phyloP scores from a whole-genome alignment of 2,888 invertebrate genomes.

The Himalopsyche japonica region DNA sequence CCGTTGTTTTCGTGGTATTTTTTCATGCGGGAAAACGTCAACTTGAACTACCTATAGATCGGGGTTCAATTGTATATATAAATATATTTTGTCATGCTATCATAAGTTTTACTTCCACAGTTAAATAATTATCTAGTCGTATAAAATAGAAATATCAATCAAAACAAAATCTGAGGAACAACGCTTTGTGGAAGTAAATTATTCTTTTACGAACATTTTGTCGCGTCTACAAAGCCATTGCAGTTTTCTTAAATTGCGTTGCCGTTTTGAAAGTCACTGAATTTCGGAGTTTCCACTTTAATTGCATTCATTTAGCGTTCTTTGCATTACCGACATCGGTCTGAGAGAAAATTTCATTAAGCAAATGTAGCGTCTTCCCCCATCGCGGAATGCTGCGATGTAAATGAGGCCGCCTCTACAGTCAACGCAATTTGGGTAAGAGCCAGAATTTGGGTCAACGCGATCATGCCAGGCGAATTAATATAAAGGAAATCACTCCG shows the following conservation, averaged over 20 bases:
- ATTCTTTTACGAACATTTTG: too few species aligned
- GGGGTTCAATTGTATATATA: too few species aligned
- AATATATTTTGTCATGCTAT: too few species aligned
- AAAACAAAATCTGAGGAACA: too few species aligned
- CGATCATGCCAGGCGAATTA: neutral
- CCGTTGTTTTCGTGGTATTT: too few species aligned
- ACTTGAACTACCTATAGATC: too few species aligned
- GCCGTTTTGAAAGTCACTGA: neutral
- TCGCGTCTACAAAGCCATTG: too few species aligned
- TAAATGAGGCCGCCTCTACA: constrained; percentile 45
- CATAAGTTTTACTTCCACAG: too few species aligned
- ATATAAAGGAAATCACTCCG: neutral
- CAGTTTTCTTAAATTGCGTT: neutral
- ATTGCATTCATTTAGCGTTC: constrained; percentile 39
- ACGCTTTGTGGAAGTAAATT: too few species aligned
- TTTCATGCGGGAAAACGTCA: too few species aligned
- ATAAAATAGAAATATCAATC: too few species aligned
- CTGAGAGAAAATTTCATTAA: constrained; percentile 32
- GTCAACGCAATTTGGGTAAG: constrained; percentile 40
- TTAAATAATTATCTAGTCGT: too few species aligned
- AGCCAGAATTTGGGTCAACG: constrained; percentile 44
- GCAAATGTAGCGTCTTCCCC: constrained; percentile 33
- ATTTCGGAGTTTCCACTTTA: constrained; percentile 21
- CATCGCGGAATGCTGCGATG: constrained; percentile 42
- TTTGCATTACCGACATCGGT: constrained; percentile 27